Evolutionary conservation across 2,113 vertebrate genomes (phyloP).

Genomic region (Eubucco bourcierii): DNA sequence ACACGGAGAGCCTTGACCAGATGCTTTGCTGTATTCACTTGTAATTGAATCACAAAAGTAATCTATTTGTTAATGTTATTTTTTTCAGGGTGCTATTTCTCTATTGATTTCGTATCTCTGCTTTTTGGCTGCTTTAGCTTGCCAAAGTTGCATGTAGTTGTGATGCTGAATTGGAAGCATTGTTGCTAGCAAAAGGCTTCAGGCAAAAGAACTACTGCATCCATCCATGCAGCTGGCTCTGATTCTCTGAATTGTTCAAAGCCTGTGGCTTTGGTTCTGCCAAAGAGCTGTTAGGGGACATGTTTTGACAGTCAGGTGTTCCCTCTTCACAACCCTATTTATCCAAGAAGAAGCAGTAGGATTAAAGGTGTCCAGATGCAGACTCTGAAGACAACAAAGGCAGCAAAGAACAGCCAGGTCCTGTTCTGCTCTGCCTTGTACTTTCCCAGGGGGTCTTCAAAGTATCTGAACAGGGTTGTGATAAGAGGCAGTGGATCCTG

Average conservation of each 20-base stretch:
- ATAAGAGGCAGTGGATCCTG: neutral
- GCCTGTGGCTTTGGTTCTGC: neutral
- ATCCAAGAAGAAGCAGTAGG: neutral
- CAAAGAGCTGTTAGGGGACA: neutral
- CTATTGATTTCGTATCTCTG: neutral
- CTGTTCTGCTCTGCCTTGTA: neutral
- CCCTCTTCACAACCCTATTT: neutral
- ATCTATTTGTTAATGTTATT: neutral
- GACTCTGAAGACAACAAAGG: neutral
- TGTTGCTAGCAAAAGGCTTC: constrained; percentile 14
- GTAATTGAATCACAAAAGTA: neutral
- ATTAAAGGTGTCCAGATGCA: neutral
- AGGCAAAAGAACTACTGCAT: neutral
- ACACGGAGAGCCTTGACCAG: neutral
- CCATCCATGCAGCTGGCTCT: neutral
- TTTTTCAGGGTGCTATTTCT: neutral
- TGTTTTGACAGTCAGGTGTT: neutral
- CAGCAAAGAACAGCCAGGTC: neutral
- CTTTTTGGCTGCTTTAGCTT: constrained; percentile 38
- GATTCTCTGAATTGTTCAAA: neutral
- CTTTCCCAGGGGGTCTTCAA: neutral
- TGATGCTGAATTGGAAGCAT: neutral
- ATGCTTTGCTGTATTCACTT: constrained; percentile 10
- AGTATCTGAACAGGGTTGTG: neutral
- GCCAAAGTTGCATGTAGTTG: neutral